Percentiles rank a stretch among this genome's conserved stretches.
Conservation (phyloP, 1,140 invertebrate species). For the Sinella curviseta region DNA sequence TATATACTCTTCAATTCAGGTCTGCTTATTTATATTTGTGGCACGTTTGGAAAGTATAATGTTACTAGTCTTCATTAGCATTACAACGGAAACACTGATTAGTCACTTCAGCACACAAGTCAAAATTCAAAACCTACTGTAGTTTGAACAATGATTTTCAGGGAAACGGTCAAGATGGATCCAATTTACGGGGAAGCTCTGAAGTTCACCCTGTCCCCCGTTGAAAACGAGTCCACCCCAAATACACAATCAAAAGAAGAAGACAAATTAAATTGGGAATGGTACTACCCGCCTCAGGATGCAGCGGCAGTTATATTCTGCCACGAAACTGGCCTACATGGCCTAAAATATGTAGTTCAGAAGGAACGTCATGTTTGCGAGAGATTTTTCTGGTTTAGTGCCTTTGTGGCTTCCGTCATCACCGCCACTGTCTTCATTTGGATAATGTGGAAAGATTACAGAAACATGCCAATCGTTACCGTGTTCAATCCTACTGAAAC, state of each 20-base stretch:
- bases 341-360: neutral
- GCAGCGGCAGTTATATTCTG: neutral
- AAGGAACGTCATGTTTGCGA: neutral
- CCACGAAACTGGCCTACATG: neutral
- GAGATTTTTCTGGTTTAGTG: slow-evolving; percentile 57
- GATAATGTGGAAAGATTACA: slow-evolving; percentile 61
- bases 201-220: no score
- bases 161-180: no score
- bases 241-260: neutral
- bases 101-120: no score
- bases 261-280: neutral
- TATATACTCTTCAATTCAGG: no score
- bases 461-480: slow-evolving; percentile 61
- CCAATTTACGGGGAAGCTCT: no score
- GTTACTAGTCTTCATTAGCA: no score
- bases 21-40: no score
- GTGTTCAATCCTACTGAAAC: slow-evolving; percentile 56
- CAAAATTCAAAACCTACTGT: no score
- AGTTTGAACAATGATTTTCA: no score
- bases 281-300: neutral
- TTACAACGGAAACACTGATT: no score
- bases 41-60: no score
- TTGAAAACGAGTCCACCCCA: no score
- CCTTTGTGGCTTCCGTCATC: slow-evolving; percentile 57
- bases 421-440: slow-evolving; percentile 58